Conservation (phyloP, 2,797 vertebrate genomes). For the Anabas testudineus region DNA sequence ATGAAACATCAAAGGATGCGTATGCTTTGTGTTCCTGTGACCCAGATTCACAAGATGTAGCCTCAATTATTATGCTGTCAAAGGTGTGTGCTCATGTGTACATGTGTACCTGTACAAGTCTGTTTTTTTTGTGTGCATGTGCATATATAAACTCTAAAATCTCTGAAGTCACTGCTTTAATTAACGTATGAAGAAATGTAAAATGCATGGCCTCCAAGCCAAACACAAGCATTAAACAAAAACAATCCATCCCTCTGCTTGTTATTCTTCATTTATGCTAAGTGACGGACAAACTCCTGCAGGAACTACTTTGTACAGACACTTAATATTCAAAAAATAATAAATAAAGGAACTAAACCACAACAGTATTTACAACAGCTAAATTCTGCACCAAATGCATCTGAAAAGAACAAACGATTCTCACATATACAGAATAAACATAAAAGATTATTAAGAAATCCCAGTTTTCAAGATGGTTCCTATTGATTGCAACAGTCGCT, state of each 20-base stretch:
- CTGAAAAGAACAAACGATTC: background rate
- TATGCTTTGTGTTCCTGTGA: conserved; percentile 58
- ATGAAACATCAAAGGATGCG: conserved; percentile 73
- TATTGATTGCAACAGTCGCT: background rate
- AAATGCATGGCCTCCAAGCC: conserved; percentile 53
- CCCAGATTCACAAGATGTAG: conserved; percentile 71
- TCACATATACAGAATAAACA: background rate
- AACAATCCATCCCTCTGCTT: conserved; percentile 38
- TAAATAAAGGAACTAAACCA: background rate
- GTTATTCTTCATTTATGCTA: conserved; percentile 19
- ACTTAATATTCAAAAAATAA: conserved; percentile 13
- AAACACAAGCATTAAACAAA: conserved; percentile 51
- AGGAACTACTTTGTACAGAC: conserved; percentile 2
- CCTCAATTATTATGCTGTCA: conserved; percentile 72
- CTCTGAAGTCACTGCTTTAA: conserved; percentile 69
- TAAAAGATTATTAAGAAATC: background rate
- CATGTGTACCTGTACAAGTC: conserved; percentile 18
- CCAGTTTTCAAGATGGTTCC: background rate
- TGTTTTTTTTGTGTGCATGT: conserved; percentile 45
- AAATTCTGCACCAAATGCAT: background rate
- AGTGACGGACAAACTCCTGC: conserved; percentile 10
- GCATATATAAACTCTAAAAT: conserved; percentile 53
- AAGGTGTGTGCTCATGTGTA: conserved; percentile 53
- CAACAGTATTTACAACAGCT: background rate
- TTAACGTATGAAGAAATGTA: conserved; percentile 69